These are phyloP conservation scores for Melospiza melodia DNA, from an alignment of 2,113 vertebrate genomes.

Conservation along the genomic window DNA sequence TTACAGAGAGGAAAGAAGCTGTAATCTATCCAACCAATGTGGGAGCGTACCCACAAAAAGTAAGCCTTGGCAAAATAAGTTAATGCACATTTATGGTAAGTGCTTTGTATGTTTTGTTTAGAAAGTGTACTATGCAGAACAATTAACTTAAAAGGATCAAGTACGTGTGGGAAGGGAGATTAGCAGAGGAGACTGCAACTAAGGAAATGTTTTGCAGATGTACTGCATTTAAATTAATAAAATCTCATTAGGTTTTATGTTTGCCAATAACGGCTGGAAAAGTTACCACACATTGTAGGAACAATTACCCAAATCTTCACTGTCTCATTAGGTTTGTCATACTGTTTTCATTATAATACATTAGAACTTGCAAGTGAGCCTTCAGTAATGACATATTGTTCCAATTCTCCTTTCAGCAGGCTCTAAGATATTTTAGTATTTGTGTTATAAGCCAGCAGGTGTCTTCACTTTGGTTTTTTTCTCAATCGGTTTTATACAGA, in stretches of 20 bases:
- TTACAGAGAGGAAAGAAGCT: background rate
- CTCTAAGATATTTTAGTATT: conserved; percentile 87
- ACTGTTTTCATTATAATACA: conserved; percentile 94
- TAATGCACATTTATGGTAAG: conserved; percentile 66
- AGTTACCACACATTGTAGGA: conserved; percentile 83
- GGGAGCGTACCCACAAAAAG: conserved; percentile 38
- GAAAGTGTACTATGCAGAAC: conserved; percentile 70
- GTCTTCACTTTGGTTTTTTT: conserved; percentile 88
- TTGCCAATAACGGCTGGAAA: conserved; percentile 85
- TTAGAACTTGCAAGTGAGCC: conserved; percentile 88
- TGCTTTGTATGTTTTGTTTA: conserved; percentile 67
- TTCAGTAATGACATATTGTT: conserved; percentile 90
- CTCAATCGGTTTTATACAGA: conserved; percentile 86
- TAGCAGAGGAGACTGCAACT: conserved; percentile 77
- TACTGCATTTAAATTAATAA: conserved; percentile 87
- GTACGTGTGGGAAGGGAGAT: conserved; percentile 76
- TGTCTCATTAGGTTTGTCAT: conserved; percentile 91
- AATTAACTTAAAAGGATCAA: conserved; percentile 81
- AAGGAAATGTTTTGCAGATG: conserved; percentile 87
- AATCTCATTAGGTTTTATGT: conserved; percentile 89
- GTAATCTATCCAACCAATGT: background rate
- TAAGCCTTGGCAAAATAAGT: conserved; percentile 40
- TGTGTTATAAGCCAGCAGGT: conserved; percentile 91
- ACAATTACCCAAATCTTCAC: conserved; percentile 83
- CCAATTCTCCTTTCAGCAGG: conserved; percentile 86